These are phyloP conservation scores for Haliclystus octoradiatus DNA, from an alignment of 30 jellyfish, hydroid and myxozoan genomes.

Conservation along the genomic window DNA sequence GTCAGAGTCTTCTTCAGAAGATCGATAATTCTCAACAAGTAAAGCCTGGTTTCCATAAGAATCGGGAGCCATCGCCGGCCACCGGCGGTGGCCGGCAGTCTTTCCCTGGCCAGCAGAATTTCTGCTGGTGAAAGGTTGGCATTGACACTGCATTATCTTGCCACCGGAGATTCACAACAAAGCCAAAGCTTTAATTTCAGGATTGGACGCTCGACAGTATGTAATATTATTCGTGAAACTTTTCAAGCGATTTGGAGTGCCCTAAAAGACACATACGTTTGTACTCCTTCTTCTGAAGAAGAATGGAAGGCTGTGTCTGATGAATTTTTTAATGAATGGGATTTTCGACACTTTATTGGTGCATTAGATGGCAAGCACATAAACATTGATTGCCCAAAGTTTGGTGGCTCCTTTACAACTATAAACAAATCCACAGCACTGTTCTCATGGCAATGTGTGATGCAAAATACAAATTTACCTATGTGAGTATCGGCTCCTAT, in stretches of 20 bases:
- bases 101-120: no score
- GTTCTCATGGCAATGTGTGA: constrained; percentile 53
- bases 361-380: constrained; percentile 52
- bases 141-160: constrained; percentile 26
- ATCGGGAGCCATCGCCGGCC: no score
- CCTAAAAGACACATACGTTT: background rate
- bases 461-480: constrained; percentile 44
- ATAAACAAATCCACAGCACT: constrained; percentile 14
- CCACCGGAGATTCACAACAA: constrained; percentile 43
- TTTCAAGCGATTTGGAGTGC: background rate
- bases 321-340: constrained; percentile 25
- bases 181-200: constrained; percentile 14
- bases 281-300: constrained; percentile 24
- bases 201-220: constrained; percentile 9
- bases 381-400: constrained; percentile 34
- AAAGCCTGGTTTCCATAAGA: no score
- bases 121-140: constrained; percentile 15
- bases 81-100: no score
- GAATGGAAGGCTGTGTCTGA: constrained; percentile 52
- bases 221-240: constrained; percentile 7
- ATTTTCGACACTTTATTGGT: constrained; percentile 45
- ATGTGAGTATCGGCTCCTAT: constrained; percentile 47
- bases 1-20: no score
- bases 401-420: constrained; percentile 34
- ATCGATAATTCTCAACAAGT: no score